Conservation (phyloP, 92 coral and sea anemone species). For the Anthopleura xanthogrammica region DNA sequence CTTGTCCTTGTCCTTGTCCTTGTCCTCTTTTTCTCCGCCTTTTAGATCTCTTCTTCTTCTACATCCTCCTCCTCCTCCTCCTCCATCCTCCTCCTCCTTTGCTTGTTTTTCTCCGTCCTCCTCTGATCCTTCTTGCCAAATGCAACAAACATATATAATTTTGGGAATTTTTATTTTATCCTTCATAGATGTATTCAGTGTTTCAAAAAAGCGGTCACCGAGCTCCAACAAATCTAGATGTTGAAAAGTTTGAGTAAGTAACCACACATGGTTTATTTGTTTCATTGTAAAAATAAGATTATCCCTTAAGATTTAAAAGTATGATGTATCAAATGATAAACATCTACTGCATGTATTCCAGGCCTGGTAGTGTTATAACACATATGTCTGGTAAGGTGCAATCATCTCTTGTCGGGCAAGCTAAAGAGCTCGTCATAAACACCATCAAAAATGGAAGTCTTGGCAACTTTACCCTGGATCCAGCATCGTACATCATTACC, state of each 20-base stretch:
- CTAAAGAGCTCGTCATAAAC: neutral
- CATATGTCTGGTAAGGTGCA: neutral
- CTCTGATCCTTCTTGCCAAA: no score
- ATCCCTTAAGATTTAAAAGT: no score
- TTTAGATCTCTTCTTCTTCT: neutral
- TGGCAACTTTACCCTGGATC: conserved; percentile 19
- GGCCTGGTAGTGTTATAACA: conserved; percentile 21
- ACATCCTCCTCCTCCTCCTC: no score
- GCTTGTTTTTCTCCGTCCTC: no score
- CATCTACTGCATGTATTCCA: neutral
- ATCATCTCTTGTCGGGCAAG: neutral
- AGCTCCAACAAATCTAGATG: neutral
- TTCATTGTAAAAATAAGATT: neutral
- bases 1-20: no score
- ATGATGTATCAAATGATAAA: no score
- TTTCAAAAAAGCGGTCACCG: neutral
- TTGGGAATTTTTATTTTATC: no score
- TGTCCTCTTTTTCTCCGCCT: no score
- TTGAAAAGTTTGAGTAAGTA: conserved; percentile 17
- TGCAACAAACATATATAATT: no score
- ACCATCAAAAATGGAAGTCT: conserved; percentile 9
- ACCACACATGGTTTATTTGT: neutral
- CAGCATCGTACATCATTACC: neutral
- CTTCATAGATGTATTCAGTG: conserved; percentile 3
- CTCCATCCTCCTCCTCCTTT: no score